Conservation (phyloP, 2,888 invertebrate genomes). For the Drosophila dives region DNA sequence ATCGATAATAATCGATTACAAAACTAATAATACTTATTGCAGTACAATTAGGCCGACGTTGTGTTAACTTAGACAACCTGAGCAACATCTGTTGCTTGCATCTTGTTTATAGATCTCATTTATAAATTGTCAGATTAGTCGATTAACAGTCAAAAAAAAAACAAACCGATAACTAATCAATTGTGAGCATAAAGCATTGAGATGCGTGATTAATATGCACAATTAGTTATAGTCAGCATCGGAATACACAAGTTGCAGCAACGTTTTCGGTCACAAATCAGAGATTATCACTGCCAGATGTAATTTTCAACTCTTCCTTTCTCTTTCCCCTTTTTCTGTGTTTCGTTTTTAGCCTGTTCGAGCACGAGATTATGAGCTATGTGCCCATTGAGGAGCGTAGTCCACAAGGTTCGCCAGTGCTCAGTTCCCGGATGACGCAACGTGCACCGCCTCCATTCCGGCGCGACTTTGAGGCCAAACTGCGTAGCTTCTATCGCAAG, state of each 20-base stretch:
- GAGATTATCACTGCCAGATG: not conserved
- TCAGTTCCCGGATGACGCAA: slow-evolving; percentile 89
- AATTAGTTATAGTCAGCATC: slow-evolving; percentile 1
- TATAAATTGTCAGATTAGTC: slow-evolving; percentile 52
- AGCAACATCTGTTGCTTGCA: not conserved
- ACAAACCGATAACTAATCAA: slow-evolving; percentile 27
- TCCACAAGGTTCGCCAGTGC: slow-evolving; percentile 90
- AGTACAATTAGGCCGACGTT: not conserved
- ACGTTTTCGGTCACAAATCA: not conserved
- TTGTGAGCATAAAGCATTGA: slow-evolving; percentile 16
- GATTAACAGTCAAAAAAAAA: not conserved
- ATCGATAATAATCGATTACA: slow-evolving; percentile 9
- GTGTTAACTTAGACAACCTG: not conserved
- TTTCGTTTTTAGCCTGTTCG: slow-evolving; percentile 91
- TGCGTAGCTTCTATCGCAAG: slow-evolving; percentile 96
- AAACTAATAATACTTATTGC: not conserved
- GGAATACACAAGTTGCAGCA: not conserved
- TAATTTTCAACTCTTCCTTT: not conserved
- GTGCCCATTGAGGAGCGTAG: slow-evolving; percentile 89
- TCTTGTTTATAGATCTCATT: slow-evolving; percentile 33
- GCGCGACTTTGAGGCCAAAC: slow-evolving; percentile 97
- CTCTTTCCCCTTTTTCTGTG: not conserved
- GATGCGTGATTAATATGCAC: slow-evolving; percentile 10
- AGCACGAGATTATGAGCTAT: slow-evolving; percentile 99
- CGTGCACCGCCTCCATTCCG: slow-evolving; percentile 96